These are phyloP conservation scores for Actinostola sp. DNA, from an alignment of 92 coral and sea anemone genomes.

Conservation along the genomic window DNA sequence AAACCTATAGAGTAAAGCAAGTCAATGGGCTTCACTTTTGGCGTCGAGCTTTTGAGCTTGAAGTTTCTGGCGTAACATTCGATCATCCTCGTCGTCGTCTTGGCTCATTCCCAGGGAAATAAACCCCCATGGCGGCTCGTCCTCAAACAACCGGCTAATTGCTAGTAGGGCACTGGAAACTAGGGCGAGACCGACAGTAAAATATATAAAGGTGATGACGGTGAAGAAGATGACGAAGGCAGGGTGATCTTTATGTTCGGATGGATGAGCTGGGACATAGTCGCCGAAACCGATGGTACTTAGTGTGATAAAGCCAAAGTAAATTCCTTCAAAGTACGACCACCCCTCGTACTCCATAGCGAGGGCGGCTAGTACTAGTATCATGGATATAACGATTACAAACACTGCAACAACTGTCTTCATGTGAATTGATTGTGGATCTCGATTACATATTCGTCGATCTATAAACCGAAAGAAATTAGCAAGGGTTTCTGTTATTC, in stretches of 20 bases:
- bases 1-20: neutral
- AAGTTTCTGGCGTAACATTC: constrained; percentile 64
- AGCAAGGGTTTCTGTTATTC: constrained; percentile 91
- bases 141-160: constrained; percentile 94
- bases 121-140: constrained; percentile 98
- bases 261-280: constrained; percentile 93
- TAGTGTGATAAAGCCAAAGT: constrained; percentile 93
- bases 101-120: constrained; percentile 73
- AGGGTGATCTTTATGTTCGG: constrained; percentile 77
- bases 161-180: constrained; percentile 99
- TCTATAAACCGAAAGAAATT: constrained; percentile 76
- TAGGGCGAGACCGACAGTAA: constrained; percentile 96
- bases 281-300: constrained; percentile 99
- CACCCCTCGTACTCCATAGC: constrained; percentile 97
- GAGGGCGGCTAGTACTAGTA: constrained; percentile 77
- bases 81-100: constrained; percentile 77
- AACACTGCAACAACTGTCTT: constrained; percentile 90
- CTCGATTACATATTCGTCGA: constrained; percentile 69
- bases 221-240: constrained; percentile 95
- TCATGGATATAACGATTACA: constrained; percentile 73
- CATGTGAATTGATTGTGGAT: constrained; percentile 73
- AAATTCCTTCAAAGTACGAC: constrained; percentile 98
- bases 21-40: constrained; percentile 30
- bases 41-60: constrained; percentile 49
- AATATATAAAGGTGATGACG: constrained; percentile 89